Evolutionary conservation across 2,797 vertebrate genomes (phyloP).

Genomic region (Rhodeus uyekii): DNA sequence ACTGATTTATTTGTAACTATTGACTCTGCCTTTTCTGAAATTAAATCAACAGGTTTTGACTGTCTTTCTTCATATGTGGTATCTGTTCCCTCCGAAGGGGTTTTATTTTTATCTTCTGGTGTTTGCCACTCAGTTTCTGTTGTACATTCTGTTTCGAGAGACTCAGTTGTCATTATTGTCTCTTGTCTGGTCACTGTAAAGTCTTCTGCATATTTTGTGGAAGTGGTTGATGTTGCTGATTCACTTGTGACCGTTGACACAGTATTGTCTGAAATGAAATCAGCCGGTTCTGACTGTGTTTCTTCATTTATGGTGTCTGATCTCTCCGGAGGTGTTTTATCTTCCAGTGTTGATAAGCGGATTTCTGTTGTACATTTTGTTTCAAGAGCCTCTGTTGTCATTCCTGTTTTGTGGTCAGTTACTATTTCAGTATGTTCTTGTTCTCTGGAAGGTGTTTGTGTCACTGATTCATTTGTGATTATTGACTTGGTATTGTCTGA

Average conservation of each 20-base stretch:
- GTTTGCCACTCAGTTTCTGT: not conserved
- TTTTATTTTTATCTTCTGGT: not conserved
- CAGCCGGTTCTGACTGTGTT: not conserved
- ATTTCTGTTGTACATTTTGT: not conserved
- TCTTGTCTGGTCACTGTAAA: too few species aligned
- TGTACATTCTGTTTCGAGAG: not conserved
- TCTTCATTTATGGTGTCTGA: too few species aligned
- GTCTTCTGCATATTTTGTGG: not conserved
- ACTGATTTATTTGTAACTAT: not conserved
- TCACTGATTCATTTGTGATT: too few species aligned
- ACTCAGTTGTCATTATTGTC: not conserved
- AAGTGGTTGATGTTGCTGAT: not conserved
- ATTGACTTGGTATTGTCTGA: not conserved
- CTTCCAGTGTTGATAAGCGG: not conserved
- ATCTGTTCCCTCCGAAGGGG: not conserved
- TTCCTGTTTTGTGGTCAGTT: rapidly evolving
- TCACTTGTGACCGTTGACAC: not conserved
- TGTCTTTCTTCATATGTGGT: not conserved
- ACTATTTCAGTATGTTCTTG: too few species aligned
- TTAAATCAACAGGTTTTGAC: not conserved
- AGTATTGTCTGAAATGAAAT: not conserved
- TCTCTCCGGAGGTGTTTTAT: too few species aligned
- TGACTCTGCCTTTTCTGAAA: not conserved
- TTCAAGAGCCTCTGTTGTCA: not conserved
- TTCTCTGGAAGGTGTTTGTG: not conserved